Percentiles rank a stretch among this genome's conserved stretches.
Evolutionary conservation across 2,888 invertebrate genomes (phyloP).

Genomic region (Miltochrista miniata): DNA sequence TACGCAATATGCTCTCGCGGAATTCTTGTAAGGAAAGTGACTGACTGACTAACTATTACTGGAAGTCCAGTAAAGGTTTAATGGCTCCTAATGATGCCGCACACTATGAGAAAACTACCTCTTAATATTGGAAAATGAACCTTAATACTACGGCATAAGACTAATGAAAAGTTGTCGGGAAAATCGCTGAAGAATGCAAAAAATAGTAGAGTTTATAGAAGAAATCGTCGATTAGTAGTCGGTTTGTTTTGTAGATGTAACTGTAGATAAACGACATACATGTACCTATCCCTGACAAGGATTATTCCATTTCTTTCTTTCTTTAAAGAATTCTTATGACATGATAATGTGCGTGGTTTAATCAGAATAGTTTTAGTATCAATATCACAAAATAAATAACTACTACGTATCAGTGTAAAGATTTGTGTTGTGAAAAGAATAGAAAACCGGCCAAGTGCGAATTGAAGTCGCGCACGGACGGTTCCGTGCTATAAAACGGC

Average conservation of each 20-base stretch:
- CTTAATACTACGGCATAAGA: background rate
- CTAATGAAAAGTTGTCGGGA: background rate
- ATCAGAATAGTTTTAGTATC: too few relatives aligned
- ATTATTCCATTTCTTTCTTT: background rate
- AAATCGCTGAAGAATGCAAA: constrained; percentile 6
- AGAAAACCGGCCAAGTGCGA: too few relatives aligned
- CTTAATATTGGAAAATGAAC: background rate
- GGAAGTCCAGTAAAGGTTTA: constrained; percentile 20
- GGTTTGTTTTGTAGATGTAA: constrained; percentile 32
- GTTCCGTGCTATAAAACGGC: too few relatives aligned
- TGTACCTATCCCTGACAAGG: too few relatives aligned
- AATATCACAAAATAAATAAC: too few relatives aligned
- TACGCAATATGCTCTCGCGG: constrained; percentile 1
- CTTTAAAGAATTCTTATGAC: too few relatives aligned
- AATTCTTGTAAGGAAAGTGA: constrained; percentile 20
- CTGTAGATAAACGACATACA: constrained; percentile 18
- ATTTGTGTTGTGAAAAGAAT: too few relatives aligned
- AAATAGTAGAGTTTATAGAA: constrained; percentile 28
- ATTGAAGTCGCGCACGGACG: too few relatives aligned
- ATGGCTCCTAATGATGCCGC: constrained; percentile 21
- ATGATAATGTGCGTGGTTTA: too few relatives aligned
- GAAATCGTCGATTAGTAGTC: constrained; percentile 33
- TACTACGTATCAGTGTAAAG: too few relatives aligned
- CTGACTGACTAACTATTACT: constrained; percentile 13
- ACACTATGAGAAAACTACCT: background rate